Evolutionary conservation across 2,888 invertebrate species (phyloP).

Genomic region (Eledona agricola): DNA sequence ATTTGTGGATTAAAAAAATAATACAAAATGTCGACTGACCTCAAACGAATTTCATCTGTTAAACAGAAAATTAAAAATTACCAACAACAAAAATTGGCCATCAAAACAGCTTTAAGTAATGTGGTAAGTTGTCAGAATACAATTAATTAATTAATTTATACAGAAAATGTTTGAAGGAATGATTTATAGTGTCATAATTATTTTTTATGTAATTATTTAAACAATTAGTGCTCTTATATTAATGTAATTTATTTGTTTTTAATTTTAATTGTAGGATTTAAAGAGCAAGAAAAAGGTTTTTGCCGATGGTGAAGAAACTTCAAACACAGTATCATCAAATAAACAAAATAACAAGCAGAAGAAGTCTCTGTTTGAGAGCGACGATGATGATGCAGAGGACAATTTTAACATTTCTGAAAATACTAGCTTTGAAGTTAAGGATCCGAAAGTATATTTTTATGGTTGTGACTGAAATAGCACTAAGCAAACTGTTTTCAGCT

Average conservation of each 20-base stretch:
- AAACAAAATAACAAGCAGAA: constrained; percentile 1
- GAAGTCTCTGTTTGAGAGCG: constrained; percentile 60
- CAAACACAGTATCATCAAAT: too few relatives aligned
- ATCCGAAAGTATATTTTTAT: too few relatives aligned
- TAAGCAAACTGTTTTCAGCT: constrained; percentile 66
- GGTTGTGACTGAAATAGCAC: too few relatives aligned
- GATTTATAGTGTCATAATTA: too few relatives aligned
- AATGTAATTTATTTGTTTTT: too few relatives aligned
- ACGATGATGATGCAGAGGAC: constrained; percentile 63
- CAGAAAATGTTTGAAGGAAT: too few relatives aligned
- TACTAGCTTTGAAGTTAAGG: constrained; percentile 70
- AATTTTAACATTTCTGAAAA: too few relatives aligned
- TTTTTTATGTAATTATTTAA: too few relatives aligned
- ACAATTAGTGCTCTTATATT: too few relatives aligned
- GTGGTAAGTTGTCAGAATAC: constrained; percentile 4
- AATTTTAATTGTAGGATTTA: constrained; percentile 66
- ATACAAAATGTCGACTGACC: too few relatives aligned
- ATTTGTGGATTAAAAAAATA: too few relatives aligned
- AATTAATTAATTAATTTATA: constrained; percentile 1
- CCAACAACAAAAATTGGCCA: constrained; percentile 5
- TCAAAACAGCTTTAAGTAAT: constrained; percentile 8
- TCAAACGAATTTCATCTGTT: constrained; percentile 1
- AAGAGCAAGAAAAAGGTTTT: constrained; percentile 72
- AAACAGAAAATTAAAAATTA: constrained; percentile 4
- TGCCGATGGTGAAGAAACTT: constrained; percentile 63